Base-by-base conservation (phyloP, 2,797 vertebrate genomes). In the Hozukius guyotensis region DNA sequence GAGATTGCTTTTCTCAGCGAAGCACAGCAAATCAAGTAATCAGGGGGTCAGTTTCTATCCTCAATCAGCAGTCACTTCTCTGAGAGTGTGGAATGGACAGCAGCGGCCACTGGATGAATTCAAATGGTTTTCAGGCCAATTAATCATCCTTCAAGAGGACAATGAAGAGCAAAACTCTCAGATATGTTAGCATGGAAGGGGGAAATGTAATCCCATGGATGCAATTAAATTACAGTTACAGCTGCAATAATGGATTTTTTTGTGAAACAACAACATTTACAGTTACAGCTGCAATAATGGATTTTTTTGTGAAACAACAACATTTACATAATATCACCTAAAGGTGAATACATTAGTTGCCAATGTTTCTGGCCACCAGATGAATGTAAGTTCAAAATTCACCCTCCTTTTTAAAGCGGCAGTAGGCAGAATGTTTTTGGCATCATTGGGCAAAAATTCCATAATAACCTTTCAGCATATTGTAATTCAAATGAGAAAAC, bases 11-110 rank as follows among this genome's bases (percentile, higher is more conserved):
- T 86, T 78, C 81, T 72, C 60, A 31, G 64, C 3, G 20, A 84
- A 67, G 71, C 56, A 16, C 57, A 13, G 73, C 74, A 25, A 83
- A 88, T 89, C 84, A 88, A 86, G 77, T 76, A 88, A 90, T 91
- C 81, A 87, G 69, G 52, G 72, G 72, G 79, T 86, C 82, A 75
- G 71, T 81, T 71, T 88, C 60, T 70, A 63, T 80, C 60, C 75
- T 87, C 78, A 83, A 81, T 87, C 86, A 87, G 80, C 70, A 74
- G 72, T 77, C 78, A 76, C 78, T 83, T 81, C 52, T 72, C 77
- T 67, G 62, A 69, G 76, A 5, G 75, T 6, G 57, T 65, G 73
- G 42, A 77, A 78, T 67, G 79, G 89, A 85, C 80, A 69, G 55
- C 78, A 8, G 57, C 61, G 12, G 61, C 63, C 73, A 56, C 66